Conservation (phyloP, 2,797 vertebrate genomes). For the Avahi laniger region DNA sequence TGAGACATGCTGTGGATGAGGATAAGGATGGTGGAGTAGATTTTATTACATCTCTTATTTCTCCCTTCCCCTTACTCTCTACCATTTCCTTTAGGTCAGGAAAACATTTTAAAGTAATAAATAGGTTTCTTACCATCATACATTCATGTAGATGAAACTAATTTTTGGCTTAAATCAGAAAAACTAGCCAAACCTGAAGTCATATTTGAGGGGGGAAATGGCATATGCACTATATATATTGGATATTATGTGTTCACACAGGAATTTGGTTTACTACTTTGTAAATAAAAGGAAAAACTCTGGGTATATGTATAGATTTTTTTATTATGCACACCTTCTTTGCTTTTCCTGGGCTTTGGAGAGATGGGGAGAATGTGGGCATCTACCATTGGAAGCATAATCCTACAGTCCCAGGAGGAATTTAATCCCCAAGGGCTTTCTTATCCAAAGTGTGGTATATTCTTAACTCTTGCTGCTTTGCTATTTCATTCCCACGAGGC, state of each 20-base stretch:
- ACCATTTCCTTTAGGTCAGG: slow-evolving; percentile 27
- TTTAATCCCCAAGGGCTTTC: neutral
- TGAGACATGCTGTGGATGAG: neutral
- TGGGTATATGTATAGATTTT: slow-evolving; percentile 55
- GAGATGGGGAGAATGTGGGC: neutral
- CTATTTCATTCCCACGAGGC: neutral
- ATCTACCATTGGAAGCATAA: neutral
- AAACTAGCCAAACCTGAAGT: slow-evolving; percentile 15
- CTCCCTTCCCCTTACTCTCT: neutral
- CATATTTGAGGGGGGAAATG: slow-evolving; percentile 23
- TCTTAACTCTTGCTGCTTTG: slow-evolving; percentile 28
- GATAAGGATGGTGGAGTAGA: neutral
- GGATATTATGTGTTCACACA: slow-evolving; percentile 28
- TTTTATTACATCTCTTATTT: slow-evolving; percentile 32
- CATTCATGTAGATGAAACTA: slow-evolving; percentile 39
- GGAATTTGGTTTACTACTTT: slow-evolving; percentile 64
- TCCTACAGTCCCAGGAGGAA: slow-evolving; percentile 22
- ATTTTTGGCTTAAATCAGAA: slow-evolving; percentile 40
- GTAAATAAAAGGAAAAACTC: slow-evolving; percentile 75
- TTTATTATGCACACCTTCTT: slow-evolving; percentile 21
- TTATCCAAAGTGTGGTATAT: neutral
- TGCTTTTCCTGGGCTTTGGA: slow-evolving; percentile 42
- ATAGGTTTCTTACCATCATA: slow-evolving; percentile 40
- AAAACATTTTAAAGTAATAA: slow-evolving; percentile 41
- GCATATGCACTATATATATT: neutral